Conservation (phyloP, 2,113 vertebrate species). For the Cyanoderma ruficeps region DNA sequence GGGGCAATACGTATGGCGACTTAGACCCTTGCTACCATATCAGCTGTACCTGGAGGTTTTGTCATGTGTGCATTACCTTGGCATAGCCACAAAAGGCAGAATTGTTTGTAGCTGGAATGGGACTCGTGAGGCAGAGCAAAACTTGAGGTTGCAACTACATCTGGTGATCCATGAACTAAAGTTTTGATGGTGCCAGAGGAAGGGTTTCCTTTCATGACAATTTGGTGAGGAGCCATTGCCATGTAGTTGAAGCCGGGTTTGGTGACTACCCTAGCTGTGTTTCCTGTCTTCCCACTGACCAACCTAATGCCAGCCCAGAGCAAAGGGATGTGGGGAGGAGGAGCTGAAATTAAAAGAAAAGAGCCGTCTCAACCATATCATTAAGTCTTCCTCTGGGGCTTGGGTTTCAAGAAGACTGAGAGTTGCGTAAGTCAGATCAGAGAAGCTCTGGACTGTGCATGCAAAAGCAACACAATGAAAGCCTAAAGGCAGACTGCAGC, state of each 20-base stretch:
- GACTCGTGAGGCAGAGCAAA: neutral
- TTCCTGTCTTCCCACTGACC: neutral
- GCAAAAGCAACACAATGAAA: neutral
- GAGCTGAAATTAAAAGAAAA: neutral
- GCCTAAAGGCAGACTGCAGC: neutral
- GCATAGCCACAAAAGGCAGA: neutral
- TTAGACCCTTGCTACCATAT: neutral
- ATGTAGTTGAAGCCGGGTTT: neutral
- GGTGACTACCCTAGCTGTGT: neutral
- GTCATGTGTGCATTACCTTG: neutral
- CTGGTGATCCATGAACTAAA: neutral
- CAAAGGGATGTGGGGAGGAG: neutral
- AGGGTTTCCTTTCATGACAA: neutral
- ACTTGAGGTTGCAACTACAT: neutral
- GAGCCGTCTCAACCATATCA: neutral
- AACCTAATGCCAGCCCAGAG: neutral
- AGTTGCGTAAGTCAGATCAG: neutral
- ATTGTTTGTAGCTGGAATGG: neutral
- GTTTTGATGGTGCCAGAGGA: neutral
- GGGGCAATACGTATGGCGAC: fast-evolving
- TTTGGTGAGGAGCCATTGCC: neutral
- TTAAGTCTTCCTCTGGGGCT: neutral
- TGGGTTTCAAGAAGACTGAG: neutral
- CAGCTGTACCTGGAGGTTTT: neutral
- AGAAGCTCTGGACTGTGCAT: neutral